phyloP scores from a whole-genome alignment of 2,113 vertebrate species.

The Dicentrarchus labrax region DNA sequence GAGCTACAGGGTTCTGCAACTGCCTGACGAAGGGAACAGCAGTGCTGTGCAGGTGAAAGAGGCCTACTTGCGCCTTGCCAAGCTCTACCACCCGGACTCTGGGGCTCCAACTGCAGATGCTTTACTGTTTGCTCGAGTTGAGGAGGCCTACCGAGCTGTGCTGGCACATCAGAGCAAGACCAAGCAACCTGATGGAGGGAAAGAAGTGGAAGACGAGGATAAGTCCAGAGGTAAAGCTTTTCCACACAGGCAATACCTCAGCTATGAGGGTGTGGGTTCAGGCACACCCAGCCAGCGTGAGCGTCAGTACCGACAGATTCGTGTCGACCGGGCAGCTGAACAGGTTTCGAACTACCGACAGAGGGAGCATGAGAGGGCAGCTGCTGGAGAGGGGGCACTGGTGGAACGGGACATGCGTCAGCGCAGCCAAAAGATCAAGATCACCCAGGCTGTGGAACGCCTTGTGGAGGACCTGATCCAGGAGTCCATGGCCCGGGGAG shows the following conservation, averaged over 20 bases:
- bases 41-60: conserved; percentile 86
- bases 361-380: conserved; percentile 84
- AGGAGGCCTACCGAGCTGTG: conserved; percentile 91
- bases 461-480: conserved; percentile 98
- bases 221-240: conserved; percentile 78
- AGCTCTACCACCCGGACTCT: conserved; percentile 93
- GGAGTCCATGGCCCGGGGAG: conserved; percentile 96
- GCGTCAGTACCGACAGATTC: conserved; percentile 92
- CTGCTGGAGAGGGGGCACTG: conserved; percentile 82
- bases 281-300: conserved; percentile 94
- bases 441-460: conserved; percentile 94
- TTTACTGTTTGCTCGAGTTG: conserved; percentile 86
- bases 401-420: conserved; percentile 84
- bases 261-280: conserved; percentile 91
- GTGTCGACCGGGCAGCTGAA: conserved; percentile 90
- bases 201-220: conserved; percentile 83
- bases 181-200: conserved; percentile 39
- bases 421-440: conserved; percentile 90
- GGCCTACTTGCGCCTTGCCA: conserved; percentile 90
- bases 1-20: conserved; percentile 81
- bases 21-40: conserved; percentile 67
- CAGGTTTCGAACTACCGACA: conserved; percentile 91
- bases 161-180: conserved; percentile 81
- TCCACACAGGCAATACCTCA: conserved; percentile 95
- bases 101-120: conserved; percentile 86